Evolutionary conservation across 2,797 vertebrate genomes (phyloP), one percentile per base, ranked within the genome.

Genomic region (Phoxinus dragarum): DNA sequence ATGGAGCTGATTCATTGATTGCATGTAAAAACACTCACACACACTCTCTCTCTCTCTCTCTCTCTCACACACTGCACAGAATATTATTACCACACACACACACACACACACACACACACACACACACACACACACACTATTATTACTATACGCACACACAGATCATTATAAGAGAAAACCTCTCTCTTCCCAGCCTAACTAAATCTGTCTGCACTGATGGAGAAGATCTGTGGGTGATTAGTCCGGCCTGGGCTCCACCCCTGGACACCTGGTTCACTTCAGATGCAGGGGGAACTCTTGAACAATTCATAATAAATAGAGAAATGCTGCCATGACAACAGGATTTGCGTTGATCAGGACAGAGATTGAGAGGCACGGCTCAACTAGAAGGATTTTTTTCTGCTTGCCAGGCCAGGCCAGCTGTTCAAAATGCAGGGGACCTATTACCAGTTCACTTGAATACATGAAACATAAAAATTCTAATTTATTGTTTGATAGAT

Each of bases 231-330:
- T 36, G 40, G 19, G 38, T 79, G 84, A 85, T 79, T 86, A 82
- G 47, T 74, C 21, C 23, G 11, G 56, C 34, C 74, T 79, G 38
- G 16, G 36, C 80, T 69, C 73, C 44, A 34, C 86, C 72, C 54
- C 0, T 19, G 61, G 54, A 76, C 86, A 88, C 86, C 86, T 82
- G 86, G 56, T 85, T 88, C 67, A 59, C 23, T 76, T 85, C 72
- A 81, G 14, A 77, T 61, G 31, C 21, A 71, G 23, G 17, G 61
- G 23, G 71, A 76, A 42, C 38, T 49, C 47, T 44, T 40, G 23
- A 86, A 61, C 56, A 71, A 68, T 66, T 76, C 64, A 64, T 75
- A 47, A 42, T 27, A 78, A 61, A 61, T 61, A 31, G n/a, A 64
- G 54, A 38, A 67, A 72, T 44, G 34, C 38, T 31, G 14, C 54